Base-by-base conservation (phyloP, 2,113 vertebrate genomes). In the Pogona vitticeps region DNA sequence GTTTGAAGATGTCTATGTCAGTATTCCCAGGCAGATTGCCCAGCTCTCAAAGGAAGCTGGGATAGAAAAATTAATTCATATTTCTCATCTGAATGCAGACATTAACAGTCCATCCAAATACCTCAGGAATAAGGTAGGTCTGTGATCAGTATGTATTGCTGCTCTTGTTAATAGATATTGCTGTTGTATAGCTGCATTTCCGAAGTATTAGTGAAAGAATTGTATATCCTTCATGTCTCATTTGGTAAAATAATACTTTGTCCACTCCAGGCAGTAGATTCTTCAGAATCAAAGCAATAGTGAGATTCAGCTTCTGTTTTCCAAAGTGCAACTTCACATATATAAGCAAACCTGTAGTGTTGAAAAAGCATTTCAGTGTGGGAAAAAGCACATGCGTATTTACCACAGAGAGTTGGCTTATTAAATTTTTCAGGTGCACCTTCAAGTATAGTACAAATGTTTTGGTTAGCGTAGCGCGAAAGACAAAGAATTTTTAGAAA, bases 1-100 rank as follows among this genome's bases (percentile, higher is more conserved):
- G 90, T 99, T 96, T 87, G 97, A 99, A 84, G 98, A 99, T 18
- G 94, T 96, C 76, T 98, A 97, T 84, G 97, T 98, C 82, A 96
- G 84, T 92, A 98, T 99, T 95, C 98, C 99, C 38, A 96, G 93
- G 87, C 91, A 93, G 72, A 98, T 99, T 23, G 98, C 98, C 2
- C 95, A 91, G 91, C 92, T 97, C 76, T 91, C 96, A 65, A 97
- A 94, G 80, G 97, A 98, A 91, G 97, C 97, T 0, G 98, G 98
- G 77, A 95, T 99, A 92, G 92, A 97, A 83, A 98, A 97, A 75
- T 77, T 99, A 0, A 82, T 99, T 93, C 99, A 99, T 42, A 67
- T 99, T 88, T 99, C 99, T 86, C 98, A 99, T 91, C 96, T 99
- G 68, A 99, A 99, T 82, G 98, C 99, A n/a, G 96, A 95, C 93